Evolutionary conservation across 1,140 invertebrate genomes (phyloP), one percentile per base, ranked within the genome.

Genomic region (Hyposmocoma kahamanoa): DNA sequence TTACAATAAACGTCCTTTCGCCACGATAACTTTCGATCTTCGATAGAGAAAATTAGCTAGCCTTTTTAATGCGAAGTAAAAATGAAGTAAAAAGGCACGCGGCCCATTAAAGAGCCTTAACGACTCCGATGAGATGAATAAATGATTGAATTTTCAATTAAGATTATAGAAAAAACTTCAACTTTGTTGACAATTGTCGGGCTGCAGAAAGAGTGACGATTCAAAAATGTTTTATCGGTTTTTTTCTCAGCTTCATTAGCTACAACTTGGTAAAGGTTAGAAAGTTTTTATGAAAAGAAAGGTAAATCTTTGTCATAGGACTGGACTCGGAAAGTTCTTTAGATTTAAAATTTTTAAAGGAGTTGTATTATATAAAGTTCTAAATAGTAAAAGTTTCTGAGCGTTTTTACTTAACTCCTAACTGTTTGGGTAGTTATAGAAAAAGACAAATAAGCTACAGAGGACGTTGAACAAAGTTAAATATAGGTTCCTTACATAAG

Each of bases 71-170:
- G 57, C 54, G 55, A 68, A 78, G 56, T 66, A 72, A 75, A 77
- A 77, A 73, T 66, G 44, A 67, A 70, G 55, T 55, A 62, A 76
- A 71, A 73, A 68, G 59, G 57, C 63, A 76, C 56, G 66, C 58
- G 50, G 68, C 47, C 76, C 69, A 80, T 80, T 80, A 74, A 67
- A 69, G 66, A 65, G 57, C 67, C 61, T 71, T 81, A 80, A 80
- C 74, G 74, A 82, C 71, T 72, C 60, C 62, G 70, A 74, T 81
- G 67, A 74, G 68, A 75, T 81, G 80, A 84, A 84, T 84, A 80
- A 84, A 82, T 82, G 71, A 82, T 82, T 82, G 71, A 82, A 82
- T 84, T 84, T 81, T 81, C 77, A 84, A 84, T 84, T 80, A 82
- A 84, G 72, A 77, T 80, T 80, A 76, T 62, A 72, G 58, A 52